Percentiles rank a stretch among this genome's conserved stretches.
Conservation (phyloP, 1,140 invertebrate genomes). For the Drosophila azteca region DNA sequence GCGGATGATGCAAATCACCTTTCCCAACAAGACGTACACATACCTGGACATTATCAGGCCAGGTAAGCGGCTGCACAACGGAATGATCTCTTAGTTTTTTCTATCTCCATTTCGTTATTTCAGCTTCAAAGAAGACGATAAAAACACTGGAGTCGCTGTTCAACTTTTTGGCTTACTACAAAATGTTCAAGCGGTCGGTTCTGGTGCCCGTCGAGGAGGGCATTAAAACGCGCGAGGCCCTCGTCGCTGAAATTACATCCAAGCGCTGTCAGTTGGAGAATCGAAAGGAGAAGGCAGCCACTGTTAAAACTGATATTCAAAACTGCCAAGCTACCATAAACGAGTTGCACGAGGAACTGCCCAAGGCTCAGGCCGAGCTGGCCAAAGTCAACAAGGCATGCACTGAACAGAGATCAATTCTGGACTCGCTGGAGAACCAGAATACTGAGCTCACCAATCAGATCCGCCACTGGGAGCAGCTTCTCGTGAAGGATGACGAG, state of each 20-base stretch:
- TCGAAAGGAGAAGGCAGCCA: constrained; percentile 14
- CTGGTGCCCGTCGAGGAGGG: constrained; percentile 42
- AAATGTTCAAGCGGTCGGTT: constrained; percentile 58
- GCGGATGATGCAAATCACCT: constrained; percentile 61
- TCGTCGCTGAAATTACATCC: constrained; percentile 22
- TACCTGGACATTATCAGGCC: constrained; percentile 67
- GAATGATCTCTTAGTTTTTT: not conserved
- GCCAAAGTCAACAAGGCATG: constrained; percentile 16
- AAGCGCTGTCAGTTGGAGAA: constrained; percentile 44
- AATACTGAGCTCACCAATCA: constrained; percentile 32
- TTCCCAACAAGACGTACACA: constrained; percentile 55
- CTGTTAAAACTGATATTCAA: constrained; percentile 15
- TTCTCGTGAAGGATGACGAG: constrained; percentile 55
- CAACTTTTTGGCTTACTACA: constrained; percentile 69
- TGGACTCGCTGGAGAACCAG: constrained; percentile 23
- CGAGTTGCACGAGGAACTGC: constrained; percentile 33
- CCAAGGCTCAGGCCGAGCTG: constrained; percentile 19
- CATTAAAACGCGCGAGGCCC: constrained; percentile 29
- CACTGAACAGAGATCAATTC: constrained; percentile 11
- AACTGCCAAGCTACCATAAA: constrained; percentile 26
- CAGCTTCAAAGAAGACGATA: constrained; percentile 61
- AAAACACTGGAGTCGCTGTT: constrained; percentile 57
- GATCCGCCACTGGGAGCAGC: constrained; percentile 36
- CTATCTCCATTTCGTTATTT: not conserved
- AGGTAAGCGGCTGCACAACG: constrained; percentile 30